A percentile compares a stretch with the other conserved stretches of the same genome.
Evolutionary conservation across 2,888 invertebrate species (phyloP).

Genomic region (Norana najaformis): DNA sequence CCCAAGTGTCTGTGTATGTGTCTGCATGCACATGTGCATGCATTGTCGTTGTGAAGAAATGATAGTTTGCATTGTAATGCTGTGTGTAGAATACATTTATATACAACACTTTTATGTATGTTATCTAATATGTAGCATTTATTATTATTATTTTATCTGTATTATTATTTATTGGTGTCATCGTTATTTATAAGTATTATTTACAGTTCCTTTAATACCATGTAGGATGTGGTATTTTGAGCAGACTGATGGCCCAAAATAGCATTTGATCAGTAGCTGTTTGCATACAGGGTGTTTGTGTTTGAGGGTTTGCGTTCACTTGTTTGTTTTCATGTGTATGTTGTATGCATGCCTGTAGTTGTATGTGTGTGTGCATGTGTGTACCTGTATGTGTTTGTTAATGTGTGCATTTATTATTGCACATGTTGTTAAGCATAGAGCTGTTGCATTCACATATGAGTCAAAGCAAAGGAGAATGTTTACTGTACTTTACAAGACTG

Average conservation of each 20-base stretch:
- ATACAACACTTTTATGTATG: not conserved
- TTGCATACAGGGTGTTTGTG: not conserved
- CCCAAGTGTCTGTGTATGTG: no score
- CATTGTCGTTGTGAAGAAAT: not conserved
- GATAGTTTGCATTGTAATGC: not conserved
- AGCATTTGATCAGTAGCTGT: not conserved
- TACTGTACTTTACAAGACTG: not conserved
- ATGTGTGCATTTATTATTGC: not conserved
- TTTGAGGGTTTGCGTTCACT: not conserved
- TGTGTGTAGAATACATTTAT: not conserved
- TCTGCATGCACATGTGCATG: not conserved
- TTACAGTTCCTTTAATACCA: not conserved
- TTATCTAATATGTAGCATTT: not conserved
- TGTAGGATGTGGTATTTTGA: not conserved
- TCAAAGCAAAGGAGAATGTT: not conserved
- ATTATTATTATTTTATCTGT: not conserved
- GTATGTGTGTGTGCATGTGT: not conserved
- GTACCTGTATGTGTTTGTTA: not conserved
- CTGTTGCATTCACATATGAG: not conserved
- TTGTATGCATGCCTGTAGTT: not conserved
- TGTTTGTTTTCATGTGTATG: not conserved
- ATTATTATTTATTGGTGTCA: not conserved
- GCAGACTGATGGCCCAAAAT: not conserved
- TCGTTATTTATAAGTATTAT: not conserved
- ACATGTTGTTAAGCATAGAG: not conserved